Evolutionary conservation across 2,888 invertebrate species (phyloP), one percentile per base, ranked within the genome.

Genomic region (Acleris cristana): DNA sequence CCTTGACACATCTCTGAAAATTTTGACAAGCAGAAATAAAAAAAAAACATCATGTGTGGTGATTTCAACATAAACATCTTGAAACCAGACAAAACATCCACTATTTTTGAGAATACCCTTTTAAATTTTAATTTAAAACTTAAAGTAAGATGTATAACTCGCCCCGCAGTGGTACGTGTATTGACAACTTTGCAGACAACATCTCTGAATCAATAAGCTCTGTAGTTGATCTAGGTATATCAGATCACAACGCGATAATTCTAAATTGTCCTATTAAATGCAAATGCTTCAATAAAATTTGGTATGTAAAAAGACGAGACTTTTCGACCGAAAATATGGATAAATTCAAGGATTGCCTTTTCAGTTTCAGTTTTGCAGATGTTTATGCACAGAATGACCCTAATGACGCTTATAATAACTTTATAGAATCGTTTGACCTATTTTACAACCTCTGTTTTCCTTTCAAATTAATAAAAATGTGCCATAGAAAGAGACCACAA

Each of bases 221-320:
- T 53, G 21, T 21, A 26, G 14, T n/a, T 30, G 30, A 53, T 30
- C 53, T 53, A n/a, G 53, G 53, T 26, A 7, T 53, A 2, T 53
- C 53, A 14, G 53, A 53, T 16, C 53, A 53, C 30, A 53, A 30
- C 16, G 53, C 23, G 6, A 53, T 26, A n/a, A 14, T 53, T 26
- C 14, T 53, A 18, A 49, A 49, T 18, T 56, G 40, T 16, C 56
- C 44, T 21, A 3, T 44, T 1, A 56, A 40, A 10, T 21, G 19
- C 12, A 14, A 21, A 18, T 56, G 19, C 19, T 14, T 19, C 3
- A 18, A 10, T 21, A 44, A 40, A 12, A 40, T 18, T 16, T 44
- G 56, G 56, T 56, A 56, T 56, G 21, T 44, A 40, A 40, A 21
- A 44, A 56, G 21, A 56, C 18, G 44, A 7, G 56, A 44, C 19